Evolutionary conservation across 2,113 vertebrate species (phyloP), one percentile per base, ranked within the genome.

Genomic region (Myxocyprinus asiaticus): DNA sequence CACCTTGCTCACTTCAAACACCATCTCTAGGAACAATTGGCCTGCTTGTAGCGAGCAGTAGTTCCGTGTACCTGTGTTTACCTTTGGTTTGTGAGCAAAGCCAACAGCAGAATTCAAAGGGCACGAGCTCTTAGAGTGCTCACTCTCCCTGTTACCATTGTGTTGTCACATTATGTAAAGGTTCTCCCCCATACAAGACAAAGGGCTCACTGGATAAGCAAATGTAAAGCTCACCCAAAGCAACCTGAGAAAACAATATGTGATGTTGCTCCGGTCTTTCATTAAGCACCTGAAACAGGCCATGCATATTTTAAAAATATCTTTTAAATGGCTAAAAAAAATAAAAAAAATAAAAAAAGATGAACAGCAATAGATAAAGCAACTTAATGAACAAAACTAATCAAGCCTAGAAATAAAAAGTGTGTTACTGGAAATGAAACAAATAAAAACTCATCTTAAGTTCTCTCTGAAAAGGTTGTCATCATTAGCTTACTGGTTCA

Each of bases 21-120:
- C 82, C 88, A 86, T 91, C 89, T 74, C 76, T 67, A 63, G 67
- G 88, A 88, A 94, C 92, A 94, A 93, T 93, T 81, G 85, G 83
- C 84, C 86, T 82, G 87, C 88, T 88, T 83, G 88, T 84, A 83
- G 80, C 85, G 85, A 61, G 90, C 87, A 86, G 84, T 85, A 83
- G 87, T 84, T 90, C 59, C 86, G 64, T 70, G 51, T 82, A 85
- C 79, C 84, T 90, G 88, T 92, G 91, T 93, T 94, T 92, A 88
- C 92, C 91, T 87, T 86, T 86, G 83, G 86, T 85, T 81, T 83
- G 80, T 86, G 87, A 90, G 91, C 88, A 65, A 84, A 89, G 90
- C 84, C 88, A 85, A 83, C 81, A 82, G 89, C 86, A 85, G 83
- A 86, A 85, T 88, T 90, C 86, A 86, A 91, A 89, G 76, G 85